phyloP scores from a whole-genome alignment of 2,888 invertebrate species.

The Epistrophella euchroma region DNA sequence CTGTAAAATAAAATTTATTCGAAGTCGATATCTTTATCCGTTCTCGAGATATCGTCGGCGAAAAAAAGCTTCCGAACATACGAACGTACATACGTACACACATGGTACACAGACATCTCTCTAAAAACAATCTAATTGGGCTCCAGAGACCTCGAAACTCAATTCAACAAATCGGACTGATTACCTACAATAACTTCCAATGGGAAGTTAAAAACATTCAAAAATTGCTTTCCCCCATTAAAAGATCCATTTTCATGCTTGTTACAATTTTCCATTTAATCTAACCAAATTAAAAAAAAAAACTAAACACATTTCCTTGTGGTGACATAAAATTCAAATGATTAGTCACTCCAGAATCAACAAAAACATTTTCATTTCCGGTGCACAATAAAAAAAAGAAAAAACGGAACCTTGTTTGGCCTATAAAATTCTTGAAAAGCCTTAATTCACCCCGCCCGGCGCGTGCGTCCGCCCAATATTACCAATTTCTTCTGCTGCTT shows the following conservation, averaged over 20 bases:
- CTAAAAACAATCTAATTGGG: too few relatives aligned
- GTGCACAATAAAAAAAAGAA: not conserved
- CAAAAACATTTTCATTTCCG: conserved; percentile 7
- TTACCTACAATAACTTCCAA: too few relatives aligned
- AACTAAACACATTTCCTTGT: not conserved
- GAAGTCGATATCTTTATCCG: too few relatives aligned
- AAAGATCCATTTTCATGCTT: not conserved
- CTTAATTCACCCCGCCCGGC: too few relatives aligned
- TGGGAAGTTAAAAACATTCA: not conserved
- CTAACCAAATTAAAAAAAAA: not conserved
- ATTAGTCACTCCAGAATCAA: conserved; percentile 7
- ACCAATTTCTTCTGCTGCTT: conserved; percentile 6
- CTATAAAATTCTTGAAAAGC: not conserved
- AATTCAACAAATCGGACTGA: too few relatives aligned
- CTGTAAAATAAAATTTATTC: too few relatives aligned
- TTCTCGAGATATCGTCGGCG: too few relatives aligned
- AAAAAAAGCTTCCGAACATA: too few relatives aligned
- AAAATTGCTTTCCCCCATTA: not conserved
- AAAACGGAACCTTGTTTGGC: not conserved
- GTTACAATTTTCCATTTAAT: conserved; percentile 8
- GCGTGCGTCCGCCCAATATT: not conserved
- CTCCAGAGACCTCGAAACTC: too few relatives aligned
- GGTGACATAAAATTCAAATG: conserved; percentile 31
- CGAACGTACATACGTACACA: too few relatives aligned
- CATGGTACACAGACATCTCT: too few relatives aligned